Conservation (phyloP, 2,113 vertebrate genomes). For the Leptosomus discolor region DNA sequence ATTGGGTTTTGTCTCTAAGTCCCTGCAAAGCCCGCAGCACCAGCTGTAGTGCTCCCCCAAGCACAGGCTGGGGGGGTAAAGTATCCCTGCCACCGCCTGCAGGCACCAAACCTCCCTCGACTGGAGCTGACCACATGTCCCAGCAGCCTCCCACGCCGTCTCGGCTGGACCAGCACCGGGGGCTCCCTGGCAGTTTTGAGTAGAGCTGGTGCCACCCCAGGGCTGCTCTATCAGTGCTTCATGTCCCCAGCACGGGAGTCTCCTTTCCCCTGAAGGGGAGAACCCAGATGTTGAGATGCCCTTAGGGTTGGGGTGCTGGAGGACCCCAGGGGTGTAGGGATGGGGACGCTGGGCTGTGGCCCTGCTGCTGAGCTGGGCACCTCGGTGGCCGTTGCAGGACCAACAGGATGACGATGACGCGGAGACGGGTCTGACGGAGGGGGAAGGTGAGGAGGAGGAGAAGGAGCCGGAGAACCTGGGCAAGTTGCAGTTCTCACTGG, state of each 20-base stretch:
- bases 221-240: not conserved
- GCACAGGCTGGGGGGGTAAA: rapidly evolving
- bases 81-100: not conserved
- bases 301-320: not conserved
- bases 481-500: constrained; percentile 94
- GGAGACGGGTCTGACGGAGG: constrained; percentile 85
- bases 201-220: not conserved
- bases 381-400: constrained; percentile 53
- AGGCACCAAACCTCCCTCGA: not conserved
- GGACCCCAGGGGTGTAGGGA: not conserved
- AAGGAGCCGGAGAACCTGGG: constrained; percentile 95
- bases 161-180: rapidly evolving
- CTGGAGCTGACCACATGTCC: not conserved
- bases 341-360: not conserved
- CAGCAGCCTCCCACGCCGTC: rapidly evolving
- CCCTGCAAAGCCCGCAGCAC: not conserved
- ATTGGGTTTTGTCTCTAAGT: not conserved
- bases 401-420: constrained; percentile 89
- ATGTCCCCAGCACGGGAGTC: rapidly evolving
- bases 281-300: not conserved
- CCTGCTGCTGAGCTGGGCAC: not conserved
- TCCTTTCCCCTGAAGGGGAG: not conserved
- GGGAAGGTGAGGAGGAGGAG: constrained; percentile 94
- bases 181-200: rapidly evolving
- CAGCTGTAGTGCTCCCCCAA: not conserved